Conservation (phyloP, 2,113 vertebrate genomes). For the Echinops telfairi region DNA sequence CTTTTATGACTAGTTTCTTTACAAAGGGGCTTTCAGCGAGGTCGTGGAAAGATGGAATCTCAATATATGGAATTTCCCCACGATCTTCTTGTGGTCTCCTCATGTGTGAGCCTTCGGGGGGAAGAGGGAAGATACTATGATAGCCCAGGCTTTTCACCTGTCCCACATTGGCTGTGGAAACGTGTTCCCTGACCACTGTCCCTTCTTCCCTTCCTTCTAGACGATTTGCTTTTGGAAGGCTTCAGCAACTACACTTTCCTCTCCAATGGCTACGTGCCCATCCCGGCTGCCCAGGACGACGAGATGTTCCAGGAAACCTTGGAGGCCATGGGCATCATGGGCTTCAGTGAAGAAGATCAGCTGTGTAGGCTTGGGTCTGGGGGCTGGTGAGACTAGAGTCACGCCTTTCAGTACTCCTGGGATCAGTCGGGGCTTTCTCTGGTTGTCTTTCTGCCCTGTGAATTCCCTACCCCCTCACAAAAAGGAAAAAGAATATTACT, state of each 20-base stretch:
- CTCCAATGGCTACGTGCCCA: conserved; percentile 92
- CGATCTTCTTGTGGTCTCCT: too few relatives aligned
- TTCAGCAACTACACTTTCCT: conserved; percentile 94
- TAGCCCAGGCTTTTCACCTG: too few relatives aligned
- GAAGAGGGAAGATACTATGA: not conserved
- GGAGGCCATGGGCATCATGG: conserved; percentile 98
- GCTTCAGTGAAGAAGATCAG: conserved; percentile 95
- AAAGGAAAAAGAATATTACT: not conserved
- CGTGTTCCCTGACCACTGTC: fast-evolving
- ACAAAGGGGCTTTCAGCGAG: not conserved
- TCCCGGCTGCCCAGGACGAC: conserved; percentile 93
- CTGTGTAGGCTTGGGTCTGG: conserved; percentile 84
- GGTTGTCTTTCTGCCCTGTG: not conserved
- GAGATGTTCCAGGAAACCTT: conserved; percentile 95
- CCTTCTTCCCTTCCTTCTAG: conserved; percentile 83
- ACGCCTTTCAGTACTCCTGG: not conserved
- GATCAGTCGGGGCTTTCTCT: not conserved
- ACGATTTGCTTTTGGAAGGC: conserved; percentile 93
- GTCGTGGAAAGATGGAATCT: too few relatives aligned
- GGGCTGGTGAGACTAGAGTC: not conserved
- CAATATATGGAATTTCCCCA: too few relatives aligned
- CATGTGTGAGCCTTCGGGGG: too few relatives aligned
- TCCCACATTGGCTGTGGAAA: not conserved
- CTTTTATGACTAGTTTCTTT: not conserved
- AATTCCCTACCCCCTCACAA: not conserved